phyloP scores from a whole-genome alignment of 2,888 invertebrate genomes.

The Rotaria sp. region DNA sequence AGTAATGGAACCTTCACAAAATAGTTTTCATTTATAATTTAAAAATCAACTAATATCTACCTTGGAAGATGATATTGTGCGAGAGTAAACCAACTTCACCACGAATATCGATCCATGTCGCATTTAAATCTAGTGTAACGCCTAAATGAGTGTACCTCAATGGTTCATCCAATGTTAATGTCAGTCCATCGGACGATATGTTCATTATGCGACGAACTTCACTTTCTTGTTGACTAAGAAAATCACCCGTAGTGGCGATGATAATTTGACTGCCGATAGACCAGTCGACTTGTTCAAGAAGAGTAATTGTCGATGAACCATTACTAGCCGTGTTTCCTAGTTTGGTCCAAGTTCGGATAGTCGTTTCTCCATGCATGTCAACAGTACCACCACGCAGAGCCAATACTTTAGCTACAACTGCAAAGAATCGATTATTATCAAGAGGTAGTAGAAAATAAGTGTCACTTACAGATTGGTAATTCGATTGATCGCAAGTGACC shows the following conservation, averaged over 20 bases:
- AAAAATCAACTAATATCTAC: not conserved
- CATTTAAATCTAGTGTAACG: constrained; percentile 43
- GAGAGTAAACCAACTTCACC: constrained; percentile 51
- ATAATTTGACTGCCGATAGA: constrained; percentile 48
- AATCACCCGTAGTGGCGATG: constrained; percentile 50
- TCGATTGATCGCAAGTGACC: constrained; percentile 41
- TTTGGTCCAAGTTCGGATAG: constrained; percentile 43
- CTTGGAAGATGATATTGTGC: constrained; percentile 49
- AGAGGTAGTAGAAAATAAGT: not conserved
- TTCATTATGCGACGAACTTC: constrained; percentile 46
- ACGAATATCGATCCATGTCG: constrained; percentile 44
- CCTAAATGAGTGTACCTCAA: constrained; percentile 47
- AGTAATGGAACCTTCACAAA: constrained; percentile 43
- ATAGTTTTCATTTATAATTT: too few relatives aligned
- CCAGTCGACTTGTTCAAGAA: constrained; percentile 47
- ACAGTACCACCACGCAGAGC: constrained; percentile 51
- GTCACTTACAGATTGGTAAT: constrained; percentile 38
- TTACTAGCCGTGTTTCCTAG: constrained; percentile 36
- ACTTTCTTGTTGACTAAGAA: constrained; percentile 47
- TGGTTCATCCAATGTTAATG: constrained; percentile 46
- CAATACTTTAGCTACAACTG: constrained; percentile 46
- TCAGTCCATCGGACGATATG: constrained; percentile 45
- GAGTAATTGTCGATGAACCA: constrained; percentile 42
- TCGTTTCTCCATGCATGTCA: constrained; percentile 48
- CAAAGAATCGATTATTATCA: not conserved